Conservation (phyloP, 2,113 vertebrate species). For the Stigmatopora nigra region DNA sequence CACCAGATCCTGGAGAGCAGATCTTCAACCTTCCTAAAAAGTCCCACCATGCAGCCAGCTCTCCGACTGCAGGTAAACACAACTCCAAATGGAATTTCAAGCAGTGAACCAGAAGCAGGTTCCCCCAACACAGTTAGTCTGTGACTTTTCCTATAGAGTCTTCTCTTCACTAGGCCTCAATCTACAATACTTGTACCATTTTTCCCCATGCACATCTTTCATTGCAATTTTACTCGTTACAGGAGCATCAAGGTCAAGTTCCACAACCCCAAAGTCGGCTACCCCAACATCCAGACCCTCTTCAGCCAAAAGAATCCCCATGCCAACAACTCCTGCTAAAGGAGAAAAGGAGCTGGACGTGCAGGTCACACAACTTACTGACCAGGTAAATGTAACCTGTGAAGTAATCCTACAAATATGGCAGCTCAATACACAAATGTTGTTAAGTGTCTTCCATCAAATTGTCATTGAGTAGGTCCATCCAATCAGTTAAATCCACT, state of each 20-base stretch:
- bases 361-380: constrained; percentile 92
- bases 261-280: constrained; percentile 85
- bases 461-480: background rate
- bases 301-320: constrained; percentile 90
- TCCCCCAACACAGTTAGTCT: too few species aligned
- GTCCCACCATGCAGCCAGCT: constrained; percentile 92
- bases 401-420: background rate
- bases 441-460: background rate
- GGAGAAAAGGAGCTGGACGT: constrained; percentile 96
- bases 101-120: too few species aligned
- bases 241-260: constrained; percentile 85
- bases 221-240: constrained; percentile 24
- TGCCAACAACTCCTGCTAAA: constrained; percentile 76
- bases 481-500: background rate
- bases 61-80: constrained; percentile 87
- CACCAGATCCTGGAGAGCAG: constrained; percentile 95
- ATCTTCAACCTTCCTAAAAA: constrained; percentile 99
- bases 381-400: constrained; percentile 75
- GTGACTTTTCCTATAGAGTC: too few species aligned
- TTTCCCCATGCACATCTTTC: background rate
- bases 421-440: background rate
- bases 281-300: constrained; percentile 94
- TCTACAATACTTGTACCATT: too few species aligned
- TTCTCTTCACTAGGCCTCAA: too few species aligned
- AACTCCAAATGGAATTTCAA: background rate